phyloP scores from a whole-genome alignment of 2,797 vertebrate genomes.

The Mus minutoides region DNA sequence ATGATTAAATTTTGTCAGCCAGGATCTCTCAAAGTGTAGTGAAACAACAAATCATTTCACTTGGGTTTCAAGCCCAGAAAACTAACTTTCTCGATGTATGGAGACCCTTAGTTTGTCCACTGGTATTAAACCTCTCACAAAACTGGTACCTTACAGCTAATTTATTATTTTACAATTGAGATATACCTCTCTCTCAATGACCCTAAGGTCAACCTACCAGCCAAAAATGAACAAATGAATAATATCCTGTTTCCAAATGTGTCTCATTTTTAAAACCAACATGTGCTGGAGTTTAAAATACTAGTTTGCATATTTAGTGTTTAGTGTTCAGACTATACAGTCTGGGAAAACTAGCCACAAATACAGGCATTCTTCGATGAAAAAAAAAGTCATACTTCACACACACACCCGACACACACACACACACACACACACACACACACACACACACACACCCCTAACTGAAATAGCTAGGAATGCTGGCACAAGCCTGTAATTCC shows the following conservation, averaged over 20 bases:
- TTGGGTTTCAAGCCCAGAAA: constrained; percentile 32
- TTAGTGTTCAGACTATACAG: background rate
- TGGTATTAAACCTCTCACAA: constrained; percentile 34
- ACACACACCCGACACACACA: background rate
- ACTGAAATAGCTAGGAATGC: background rate
- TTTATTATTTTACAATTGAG: constrained; percentile 3
- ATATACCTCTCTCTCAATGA: constrained; percentile 7
- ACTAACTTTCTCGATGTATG: constrained; percentile 16
- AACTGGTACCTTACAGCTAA: background rate
- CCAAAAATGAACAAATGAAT: background rate
- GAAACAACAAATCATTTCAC: background rate
- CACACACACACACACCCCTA: background rate
- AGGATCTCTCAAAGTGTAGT: background rate
- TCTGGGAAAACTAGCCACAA: background rate
- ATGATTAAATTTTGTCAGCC: background rate
- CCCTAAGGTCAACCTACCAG: background rate
- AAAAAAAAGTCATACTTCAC: background rate
- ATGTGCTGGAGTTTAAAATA: background rate
- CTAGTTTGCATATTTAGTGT: background rate
- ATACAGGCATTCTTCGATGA: background rate
- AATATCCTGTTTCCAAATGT: background rate
- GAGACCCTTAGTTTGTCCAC: background rate
- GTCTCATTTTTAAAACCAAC: background rate
- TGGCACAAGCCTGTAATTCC: background rate
- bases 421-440: background rate